phyloP scores from a whole-genome alignment of 2,113 vertebrate genomes.

The Ellobius talpinus region DNA sequence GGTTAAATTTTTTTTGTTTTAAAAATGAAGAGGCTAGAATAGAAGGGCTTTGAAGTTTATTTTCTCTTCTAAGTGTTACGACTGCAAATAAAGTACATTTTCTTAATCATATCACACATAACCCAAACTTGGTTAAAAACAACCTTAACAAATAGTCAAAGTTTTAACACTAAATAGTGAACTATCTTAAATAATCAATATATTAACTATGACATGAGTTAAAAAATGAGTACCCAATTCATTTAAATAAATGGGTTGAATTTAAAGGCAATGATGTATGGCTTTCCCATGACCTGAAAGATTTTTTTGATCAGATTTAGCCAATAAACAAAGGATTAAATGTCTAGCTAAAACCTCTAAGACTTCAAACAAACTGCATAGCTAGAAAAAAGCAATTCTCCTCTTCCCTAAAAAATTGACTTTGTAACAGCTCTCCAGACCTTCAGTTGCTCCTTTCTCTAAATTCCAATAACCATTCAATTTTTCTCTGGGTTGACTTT shows the following conservation, averaged over 20 bases:
- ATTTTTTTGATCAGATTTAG: neutral
- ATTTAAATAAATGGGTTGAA: neutral
- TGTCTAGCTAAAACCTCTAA: neutral
- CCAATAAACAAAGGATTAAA: neutral
- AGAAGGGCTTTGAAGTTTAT: neutral
- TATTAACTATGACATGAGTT: neutral
- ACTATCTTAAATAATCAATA: neutral
- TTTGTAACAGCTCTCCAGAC: neutral
- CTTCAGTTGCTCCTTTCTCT: neutral
- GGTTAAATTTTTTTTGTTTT: neutral
- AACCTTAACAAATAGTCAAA: neutral
- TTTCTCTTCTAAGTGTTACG: neutral
- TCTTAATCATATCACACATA: neutral
- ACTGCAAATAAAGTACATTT: neutral
- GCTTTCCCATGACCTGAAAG: neutral
- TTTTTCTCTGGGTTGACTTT: neutral
- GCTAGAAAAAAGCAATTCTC: neutral
- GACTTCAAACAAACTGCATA: neutral
- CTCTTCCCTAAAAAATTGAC: neutral
- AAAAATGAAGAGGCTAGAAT: neutral
- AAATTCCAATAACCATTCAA: neutral
- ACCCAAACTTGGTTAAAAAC: neutral
- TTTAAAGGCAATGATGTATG: slow-evolving; percentile 25
- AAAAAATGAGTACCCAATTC: slow-evolving; percentile 24
- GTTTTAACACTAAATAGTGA: neutral